Evolutionary conservation across 2,113 vertebrate species (phyloP).

Genomic region (Ochotona princeps): DNA sequence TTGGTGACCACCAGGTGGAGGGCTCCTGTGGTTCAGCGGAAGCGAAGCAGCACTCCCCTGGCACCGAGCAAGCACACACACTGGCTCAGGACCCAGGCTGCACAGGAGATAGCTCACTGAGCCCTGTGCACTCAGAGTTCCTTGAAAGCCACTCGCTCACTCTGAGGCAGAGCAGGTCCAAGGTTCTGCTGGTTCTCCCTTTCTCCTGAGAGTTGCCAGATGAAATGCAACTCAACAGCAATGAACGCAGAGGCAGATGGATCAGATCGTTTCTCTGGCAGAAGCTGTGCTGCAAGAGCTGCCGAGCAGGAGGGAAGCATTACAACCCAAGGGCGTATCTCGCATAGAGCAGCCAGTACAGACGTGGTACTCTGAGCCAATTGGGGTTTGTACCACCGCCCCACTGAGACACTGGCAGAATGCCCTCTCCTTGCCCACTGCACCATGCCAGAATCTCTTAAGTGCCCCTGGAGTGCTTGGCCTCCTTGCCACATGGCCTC

Average conservation of each 20-base stretch:
- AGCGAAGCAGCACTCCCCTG: background rate
- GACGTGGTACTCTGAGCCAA: constrained; percentile 39
- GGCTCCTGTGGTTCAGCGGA: too few species aligned
- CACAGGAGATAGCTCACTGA: background rate
- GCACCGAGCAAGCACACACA: rapidly evolving
- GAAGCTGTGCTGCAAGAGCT: background rate
- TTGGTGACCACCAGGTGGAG: too few species aligned
- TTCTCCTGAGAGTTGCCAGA: background rate
- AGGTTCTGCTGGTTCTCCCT: background rate
- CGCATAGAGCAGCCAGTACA: background rate
- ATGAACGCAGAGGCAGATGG: background rate
- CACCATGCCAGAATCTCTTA: constrained; percentile 9
- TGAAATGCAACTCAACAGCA: background rate
- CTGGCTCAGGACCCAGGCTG: background rate
- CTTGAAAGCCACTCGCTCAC: background rate
- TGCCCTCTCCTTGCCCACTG: background rate
- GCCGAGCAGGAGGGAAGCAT: background rate
- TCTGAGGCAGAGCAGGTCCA: background rate
- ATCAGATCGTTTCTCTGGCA: constrained; percentile 17
- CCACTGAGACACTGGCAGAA: constrained; percentile 41
- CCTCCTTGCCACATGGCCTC: constrained; percentile 10
- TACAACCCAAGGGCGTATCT: background rate
- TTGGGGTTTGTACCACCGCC: constrained; percentile 38
- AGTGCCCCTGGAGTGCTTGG: background rate
- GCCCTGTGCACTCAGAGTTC: background rate